A percentile compares a stretch with the other conserved stretches of the same genome.
Evolutionary conservation across 1,140 invertebrate species (phyloP).

Genomic region (Propsilocerus akamusi): DNA sequence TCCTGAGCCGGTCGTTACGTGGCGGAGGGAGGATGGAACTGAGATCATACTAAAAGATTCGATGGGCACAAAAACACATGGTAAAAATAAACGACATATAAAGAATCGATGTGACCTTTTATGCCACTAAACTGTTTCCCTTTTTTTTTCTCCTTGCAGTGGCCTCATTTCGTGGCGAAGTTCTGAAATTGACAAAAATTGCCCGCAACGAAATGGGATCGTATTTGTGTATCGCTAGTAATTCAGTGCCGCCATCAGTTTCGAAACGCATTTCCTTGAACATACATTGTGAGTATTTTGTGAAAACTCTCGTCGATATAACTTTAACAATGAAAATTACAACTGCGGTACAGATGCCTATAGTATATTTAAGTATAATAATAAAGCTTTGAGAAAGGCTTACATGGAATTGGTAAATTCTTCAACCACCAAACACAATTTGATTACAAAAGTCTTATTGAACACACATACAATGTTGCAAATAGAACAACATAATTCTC

Average conservation of each 20-base stretch:
- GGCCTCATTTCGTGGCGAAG: constrained; percentile 41
- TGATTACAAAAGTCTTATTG: too few species aligned
- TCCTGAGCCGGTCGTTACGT: constrained; percentile 65
- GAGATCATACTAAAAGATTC: constrained; percentile 55
- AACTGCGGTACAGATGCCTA: too few species aligned
- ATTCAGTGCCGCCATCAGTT: constrained; percentile 47
- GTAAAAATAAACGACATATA: constrained; percentile 22
- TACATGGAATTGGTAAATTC: too few species aligned
- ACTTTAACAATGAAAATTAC: too few species aligned
- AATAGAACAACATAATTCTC: too few species aligned
- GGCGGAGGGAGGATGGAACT: constrained; percentile 65
- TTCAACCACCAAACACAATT: too few species aligned
- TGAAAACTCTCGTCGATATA: too few species aligned
- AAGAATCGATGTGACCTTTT: neutral
- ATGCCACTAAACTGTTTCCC: constrained; percentile 1
- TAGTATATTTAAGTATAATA: too few species aligned
- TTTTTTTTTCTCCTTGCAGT: constrained; percentile 28
- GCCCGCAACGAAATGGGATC: constrained; percentile 75
- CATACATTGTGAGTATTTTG: constrained; percentile 64
- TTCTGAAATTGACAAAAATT: constrained; percentile 59
- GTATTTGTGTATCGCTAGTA: constrained; percentile 65
- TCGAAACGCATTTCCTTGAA: constrained; percentile 65
- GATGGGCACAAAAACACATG: constrained; percentile 37
- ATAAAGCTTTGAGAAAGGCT: too few species aligned
- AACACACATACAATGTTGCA: too few species aligned